Evolutionary conservation across 1,140 invertebrate species (phyloP), one percentile per base, ranked within the genome.

Genomic region (Euwallacea similis): DNA sequence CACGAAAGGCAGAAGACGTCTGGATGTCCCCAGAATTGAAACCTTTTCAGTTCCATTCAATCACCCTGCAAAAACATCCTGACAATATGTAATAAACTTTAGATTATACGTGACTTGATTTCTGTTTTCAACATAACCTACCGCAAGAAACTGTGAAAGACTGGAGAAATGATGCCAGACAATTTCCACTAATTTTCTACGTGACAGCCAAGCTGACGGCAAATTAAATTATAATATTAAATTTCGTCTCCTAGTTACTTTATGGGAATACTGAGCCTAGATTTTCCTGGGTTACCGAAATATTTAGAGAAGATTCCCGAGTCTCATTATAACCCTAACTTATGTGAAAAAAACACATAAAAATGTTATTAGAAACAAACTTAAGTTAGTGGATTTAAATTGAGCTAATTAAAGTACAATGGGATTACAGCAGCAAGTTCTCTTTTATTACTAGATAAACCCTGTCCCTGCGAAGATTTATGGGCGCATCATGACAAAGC

Each of bases 171-270:
- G 54, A 56, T 56, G 54, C 54, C n/a, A 56, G 54, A 56, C 54
- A 56, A 56, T 56, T 56, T 21, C 54, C 54, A 56, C 54, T 56
- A 56, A 56, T 56, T 56, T 56, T 56, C 54, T 56, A 56, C 54
- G 16, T 56, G 54, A 15, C 54, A 21, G 16, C 16, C 54, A 21
- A 15, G 54, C 54, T n/a, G 54, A 15, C 54, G 11, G 16, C 54
- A 56, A 56, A 56, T 56, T 56, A 21, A n/a, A 56, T 56, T 56
- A 56, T 15, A 15, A 56, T 56, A 56, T 56, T 56, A 56, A 56
- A 56, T 56, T 56, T 21, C 54, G 15, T 8, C 10, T 9, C 54
- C 46, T 50, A 13, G 46, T 50, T 50, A 50, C 6, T 50, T 13
- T 10, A 50, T 10, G 13, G 6, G 46, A 10, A 50, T 7, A 13